A percentile compares a stretch with the other conserved stretches of the same genome.
These are phyloP conservation scores for Lamproptera curius DNA, from an alignment of 2,888 invertebrate species.

Conservation along the genomic window DNA sequence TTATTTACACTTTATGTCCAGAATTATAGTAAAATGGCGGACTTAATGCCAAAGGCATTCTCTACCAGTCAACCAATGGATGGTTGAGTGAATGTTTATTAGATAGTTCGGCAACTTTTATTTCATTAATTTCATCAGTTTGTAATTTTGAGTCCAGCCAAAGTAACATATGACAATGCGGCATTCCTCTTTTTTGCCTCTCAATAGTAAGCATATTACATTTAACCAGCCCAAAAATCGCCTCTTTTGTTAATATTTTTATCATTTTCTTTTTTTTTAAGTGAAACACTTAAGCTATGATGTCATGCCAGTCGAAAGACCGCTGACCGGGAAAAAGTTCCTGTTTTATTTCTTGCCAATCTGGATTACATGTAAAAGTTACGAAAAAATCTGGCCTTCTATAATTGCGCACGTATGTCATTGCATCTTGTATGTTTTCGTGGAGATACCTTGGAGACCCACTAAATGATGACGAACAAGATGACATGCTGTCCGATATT, in stretches of 20 bases:
- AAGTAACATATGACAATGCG: conserved; percentile 9
- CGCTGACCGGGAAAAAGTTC: conserved; percentile 23
- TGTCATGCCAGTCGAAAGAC: conserved; percentile 34
- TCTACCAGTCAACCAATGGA: no score
- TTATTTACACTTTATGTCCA: conserved; percentile 10
- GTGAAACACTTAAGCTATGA: conserved; percentile 31
- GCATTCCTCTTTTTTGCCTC: conserved; percentile 15
- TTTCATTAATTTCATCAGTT: conserved; percentile 14
- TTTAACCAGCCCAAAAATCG: neutral
- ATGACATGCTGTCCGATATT: conserved; percentile 30
- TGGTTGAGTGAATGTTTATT: no score
- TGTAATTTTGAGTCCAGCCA: conserved; percentile 13
- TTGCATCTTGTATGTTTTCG: neutral
- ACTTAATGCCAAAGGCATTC: no score
- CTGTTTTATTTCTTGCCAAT: conserved; percentile 20
- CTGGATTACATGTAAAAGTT: conserved; percentile 23
- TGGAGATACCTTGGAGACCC: conserved; percentile 23
- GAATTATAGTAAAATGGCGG: no score
- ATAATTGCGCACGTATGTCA: neutral
- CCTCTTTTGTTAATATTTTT: neutral
- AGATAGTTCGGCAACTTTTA: conserved; percentile 8
- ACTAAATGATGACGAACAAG: conserved; percentile 29
- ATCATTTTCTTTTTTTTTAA: conserved; percentile 12
- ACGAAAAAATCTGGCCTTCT: conserved; percentile 33
- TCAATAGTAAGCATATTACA: conserved; percentile 4